These are phyloP conservation scores for Mylabris sibirica DNA, from an alignment of 2,888 invertebrate genomes.

Conservation along the genomic window DNA sequence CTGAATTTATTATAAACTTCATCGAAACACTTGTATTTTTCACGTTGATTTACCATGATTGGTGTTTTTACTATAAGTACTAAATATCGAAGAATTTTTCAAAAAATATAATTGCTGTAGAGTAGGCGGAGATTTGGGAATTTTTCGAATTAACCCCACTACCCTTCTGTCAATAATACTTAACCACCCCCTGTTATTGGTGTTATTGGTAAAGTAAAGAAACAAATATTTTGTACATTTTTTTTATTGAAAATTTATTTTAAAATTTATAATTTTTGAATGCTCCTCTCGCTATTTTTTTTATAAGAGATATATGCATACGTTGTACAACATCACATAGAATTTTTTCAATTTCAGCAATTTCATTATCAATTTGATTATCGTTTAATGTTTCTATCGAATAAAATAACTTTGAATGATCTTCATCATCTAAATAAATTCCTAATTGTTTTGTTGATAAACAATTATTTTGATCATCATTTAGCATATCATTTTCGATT, in stretches of 20 bases:
- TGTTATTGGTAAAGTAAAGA: no score
- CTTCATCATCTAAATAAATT: neutral
- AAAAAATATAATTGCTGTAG: no score
- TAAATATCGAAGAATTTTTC: no score
- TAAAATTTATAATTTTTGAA: neutral
- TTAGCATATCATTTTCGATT: neutral
- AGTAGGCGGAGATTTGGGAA: no score
- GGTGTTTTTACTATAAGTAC: neutral
- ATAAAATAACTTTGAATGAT: neutral
- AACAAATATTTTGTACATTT: no score
- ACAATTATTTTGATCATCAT: neutral
- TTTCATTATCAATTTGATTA: neutral
- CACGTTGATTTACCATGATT: no score
- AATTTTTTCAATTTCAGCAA: neutral
- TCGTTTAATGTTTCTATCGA: neutral
- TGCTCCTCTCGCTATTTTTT: neutral
- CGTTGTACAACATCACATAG: neutral
- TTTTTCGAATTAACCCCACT: no score
- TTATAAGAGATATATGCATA: neutral
- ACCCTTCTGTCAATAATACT: no score
- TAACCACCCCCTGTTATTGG: no score
- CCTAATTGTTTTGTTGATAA: neutral
- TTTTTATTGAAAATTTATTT: neutral
- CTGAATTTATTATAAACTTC: no score
- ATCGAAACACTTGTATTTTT: no score